Evolutionary conservation across 2,888 invertebrate genomes (phyloP).

Genomic region (Erpobdella octoculata): DNA sequence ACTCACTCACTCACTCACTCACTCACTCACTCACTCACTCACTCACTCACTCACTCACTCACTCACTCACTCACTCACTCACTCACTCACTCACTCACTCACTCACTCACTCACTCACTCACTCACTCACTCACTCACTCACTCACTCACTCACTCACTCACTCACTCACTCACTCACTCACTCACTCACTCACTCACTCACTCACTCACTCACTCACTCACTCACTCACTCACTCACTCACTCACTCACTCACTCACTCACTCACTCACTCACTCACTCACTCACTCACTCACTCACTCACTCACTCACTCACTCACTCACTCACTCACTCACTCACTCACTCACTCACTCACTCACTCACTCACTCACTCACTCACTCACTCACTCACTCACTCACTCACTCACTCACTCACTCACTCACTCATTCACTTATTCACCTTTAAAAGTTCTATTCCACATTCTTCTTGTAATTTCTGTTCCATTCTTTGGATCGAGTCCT

Average conservation of each 20-base stretch:
- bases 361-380: constrained; percentile 1
- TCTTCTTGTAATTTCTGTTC: constrained; percentile 70
- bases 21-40: not conserved
- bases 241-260: not conserved
- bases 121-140: constrained; percentile 1
- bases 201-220: not conserved
- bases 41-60: not conserved
- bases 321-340: constrained; percentile 9
- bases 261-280: not conserved
- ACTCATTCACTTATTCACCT: constrained; percentile 58
- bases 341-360: constrained; percentile 1
- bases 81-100: constrained; percentile 16
- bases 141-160: constrained; percentile 1
- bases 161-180: constrained; percentile 1
- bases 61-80: constrained; percentile 7
- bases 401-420: constrained; percentile 1
- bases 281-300: constrained; percentile 3
- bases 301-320: constrained; percentile 16
- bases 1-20: constrained; percentile 7
- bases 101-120: constrained; percentile 6
- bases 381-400: constrained; percentile 1
- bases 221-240: constrained; percentile 8
- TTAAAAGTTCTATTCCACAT: constrained; percentile 81
- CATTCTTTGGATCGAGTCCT: constrained; percentile 60
- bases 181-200: constrained; percentile 1